phyloP scores from a whole-genome alignment of 2,113 vertebrate species.

The Oncorhynchus tshawytscha region DNA sequence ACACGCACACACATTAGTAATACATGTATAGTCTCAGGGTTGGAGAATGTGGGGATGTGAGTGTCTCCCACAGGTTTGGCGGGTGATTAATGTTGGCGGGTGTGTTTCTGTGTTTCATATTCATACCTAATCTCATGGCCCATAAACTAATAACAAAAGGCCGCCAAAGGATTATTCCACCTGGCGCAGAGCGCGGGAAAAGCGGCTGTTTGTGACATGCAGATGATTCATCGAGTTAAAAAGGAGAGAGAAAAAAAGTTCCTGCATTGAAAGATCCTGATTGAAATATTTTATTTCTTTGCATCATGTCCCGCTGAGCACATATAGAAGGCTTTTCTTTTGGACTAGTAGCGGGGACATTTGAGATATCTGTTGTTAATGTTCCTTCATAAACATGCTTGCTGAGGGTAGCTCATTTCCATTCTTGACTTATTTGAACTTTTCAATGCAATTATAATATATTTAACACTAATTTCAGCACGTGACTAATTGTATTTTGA shows the following conservation, averaged over 20 bases:
- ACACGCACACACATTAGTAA: no score
- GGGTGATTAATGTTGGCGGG: constrained; percentile 71
- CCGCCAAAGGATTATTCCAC: constrained; percentile 81
- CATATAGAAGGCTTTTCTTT: no score
- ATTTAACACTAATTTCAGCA: no score
- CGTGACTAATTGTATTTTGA: no score
- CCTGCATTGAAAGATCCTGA: constrained; percentile 10
- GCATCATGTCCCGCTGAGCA: neutral
- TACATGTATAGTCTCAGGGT: no score
- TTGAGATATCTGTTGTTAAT: no score
- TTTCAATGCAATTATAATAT: neutral
- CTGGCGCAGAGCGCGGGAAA: constrained; percentile 46
- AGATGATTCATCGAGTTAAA: constrained; percentile 51
- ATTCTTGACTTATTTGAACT: neutral
- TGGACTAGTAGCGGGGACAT: no score
- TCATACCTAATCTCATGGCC: constrained; percentile 97
- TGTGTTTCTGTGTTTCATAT: constrained; percentile 78
- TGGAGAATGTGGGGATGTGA: no score
- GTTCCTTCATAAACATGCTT: no score
- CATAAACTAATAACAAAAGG: constrained; percentile 97
- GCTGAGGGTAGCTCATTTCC: neutral
- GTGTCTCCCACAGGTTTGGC: neutral
- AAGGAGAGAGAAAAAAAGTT: constrained; percentile 21
- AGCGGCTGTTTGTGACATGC: constrained; percentile 51
- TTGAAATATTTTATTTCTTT: constrained; percentile 37